Evolutionary conservation across 2,113 vertebrate species (phyloP), one percentile per base, ranked within the genome.

Genomic region (Vicugna pacos): DNA sequence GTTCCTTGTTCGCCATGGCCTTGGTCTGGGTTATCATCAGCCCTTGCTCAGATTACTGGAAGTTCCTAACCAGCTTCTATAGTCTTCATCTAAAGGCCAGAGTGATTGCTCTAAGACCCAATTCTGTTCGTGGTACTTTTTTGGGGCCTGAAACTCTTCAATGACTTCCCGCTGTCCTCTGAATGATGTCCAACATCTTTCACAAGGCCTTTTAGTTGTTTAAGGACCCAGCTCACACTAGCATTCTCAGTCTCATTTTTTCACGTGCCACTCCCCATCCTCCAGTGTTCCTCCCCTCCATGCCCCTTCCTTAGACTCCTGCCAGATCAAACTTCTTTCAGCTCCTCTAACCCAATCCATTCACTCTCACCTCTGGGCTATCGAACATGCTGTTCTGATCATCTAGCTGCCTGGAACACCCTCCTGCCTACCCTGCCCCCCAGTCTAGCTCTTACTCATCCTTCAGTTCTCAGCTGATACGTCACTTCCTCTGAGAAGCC

Each of bases 401-500:
- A 76, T 62, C 95, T 90, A 0, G 87, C 79, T 95, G 96, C 96
- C 72, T 94, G 95, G 97, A 93, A 94, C 91, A 50, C 69, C 67
- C 81, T 88, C 85, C 88, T 0, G 17, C 50, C 72, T 73, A 42
- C 84, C 88, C 93, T 97, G 38, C 38, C 38, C 38, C 92, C 67
- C 52, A 28, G 86, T 75, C 93, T 65, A 52, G 86, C 76, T 96
- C 97, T 98, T 97, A 98, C 97, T 98, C 97, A 98, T 94, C 79
- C 93, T 91, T 93, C 38, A 26, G 72, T 48, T 91, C 95, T 96
- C 86, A 95, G 86, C 28, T 0, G 13, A 94, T 75, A 30, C 15
- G 24, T 97, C 95, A 96, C 97, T 97, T 98, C 97, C 97, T 96
- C 92, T 97, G 89, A 92, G 93, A 97, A 97, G 96, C 75, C 96